Conservation (phyloP, 2,888 invertebrate species). For the Parnassius orleans region DNA sequence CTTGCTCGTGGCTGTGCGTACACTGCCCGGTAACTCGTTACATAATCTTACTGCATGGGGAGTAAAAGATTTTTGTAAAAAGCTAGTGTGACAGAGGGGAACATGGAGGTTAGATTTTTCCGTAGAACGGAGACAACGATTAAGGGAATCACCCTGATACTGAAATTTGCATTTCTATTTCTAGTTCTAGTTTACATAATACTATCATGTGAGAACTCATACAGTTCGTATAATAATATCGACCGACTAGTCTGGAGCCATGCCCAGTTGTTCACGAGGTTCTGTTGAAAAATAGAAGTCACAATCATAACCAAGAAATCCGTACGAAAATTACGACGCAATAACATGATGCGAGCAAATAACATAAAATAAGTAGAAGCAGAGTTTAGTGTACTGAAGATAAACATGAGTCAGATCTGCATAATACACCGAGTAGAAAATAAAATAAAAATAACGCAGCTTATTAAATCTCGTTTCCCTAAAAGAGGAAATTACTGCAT, state of each 20-base stretch:
- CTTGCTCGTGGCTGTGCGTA: too few relatives aligned
- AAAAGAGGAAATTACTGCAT: slow-evolving; percentile 9
- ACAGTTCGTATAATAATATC: slow-evolving; percentile 44
- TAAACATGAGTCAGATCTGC: slow-evolving; percentile 3
- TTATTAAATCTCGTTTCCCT: slow-evolving; percentile 9
- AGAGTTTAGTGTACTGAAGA: not conserved
- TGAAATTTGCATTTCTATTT: too few relatives aligned
- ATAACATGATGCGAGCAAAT: slow-evolving; percentile 13
- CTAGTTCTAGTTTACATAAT: slow-evolving; percentile 27
- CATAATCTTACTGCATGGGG: too few relatives aligned
- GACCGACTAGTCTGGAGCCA: slow-evolving; percentile 46
- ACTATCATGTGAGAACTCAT: slow-evolving; percentile 45
- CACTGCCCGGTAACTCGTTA: too few relatives aligned
- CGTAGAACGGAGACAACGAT: too few relatives aligned
- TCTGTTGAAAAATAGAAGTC: slow-evolving; percentile 22
- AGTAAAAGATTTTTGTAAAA: too few relatives aligned
- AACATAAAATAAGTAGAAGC: slow-evolving; percentile 2
- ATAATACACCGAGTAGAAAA: slow-evolving; percentile 9
- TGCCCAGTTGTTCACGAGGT: slow-evolving; percentile 45
- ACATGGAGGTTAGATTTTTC: too few relatives aligned
- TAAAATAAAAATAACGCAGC: not conserved
- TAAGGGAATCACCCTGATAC: too few relatives aligned
- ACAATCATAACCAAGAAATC: slow-evolving; percentile 23
- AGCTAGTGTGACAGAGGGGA: too few relatives aligned
- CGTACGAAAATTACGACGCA: slow-evolving; percentile 5